phyloP scores from a whole-genome alignment of 2,888 invertebrate genomes.

The Trichopria drosophilae region DNA sequence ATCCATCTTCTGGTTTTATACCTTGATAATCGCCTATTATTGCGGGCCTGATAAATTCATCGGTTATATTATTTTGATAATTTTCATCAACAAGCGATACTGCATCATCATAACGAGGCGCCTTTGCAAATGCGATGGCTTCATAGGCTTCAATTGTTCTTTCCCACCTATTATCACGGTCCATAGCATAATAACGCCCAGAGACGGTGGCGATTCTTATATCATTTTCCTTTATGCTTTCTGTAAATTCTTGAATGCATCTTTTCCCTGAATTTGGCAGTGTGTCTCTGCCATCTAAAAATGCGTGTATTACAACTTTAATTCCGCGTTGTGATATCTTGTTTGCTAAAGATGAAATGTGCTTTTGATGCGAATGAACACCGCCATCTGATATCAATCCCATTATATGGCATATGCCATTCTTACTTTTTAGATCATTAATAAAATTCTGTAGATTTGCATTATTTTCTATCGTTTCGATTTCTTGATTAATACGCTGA shows the following conservation, averaged over 20 bases:
- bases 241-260: constrained; percentile 10
- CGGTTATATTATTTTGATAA: constrained; percentile 14
- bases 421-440: constrained; percentile 8
- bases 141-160: constrained; percentile 17
- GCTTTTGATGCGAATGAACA: constrained; percentile 18
- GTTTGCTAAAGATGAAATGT: constrained; percentile 10
- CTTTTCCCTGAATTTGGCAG: constrained; percentile 7
- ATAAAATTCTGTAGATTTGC: constrained; percentile 8
- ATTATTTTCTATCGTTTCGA: constrained; percentile 14
- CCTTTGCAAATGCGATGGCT: constrained; percentile 9
- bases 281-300: constrained; percentile 19
- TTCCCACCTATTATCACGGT: constrained; percentile 21
- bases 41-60: constrained; percentile 16
- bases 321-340: constrained; percentile 9
- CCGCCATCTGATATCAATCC: constrained; percentile 18
- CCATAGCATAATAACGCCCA: constrained; percentile 26
- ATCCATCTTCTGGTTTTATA: constrained; percentile 15
- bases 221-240: constrained; percentile 7
- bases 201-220: constrained; percentile 18
- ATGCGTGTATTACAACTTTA: constrained; percentile 16
- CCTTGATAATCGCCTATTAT: constrained; percentile 12
- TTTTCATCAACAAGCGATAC: constrained; percentile 13
- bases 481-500: constrained; percentile 17
- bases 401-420: constrained; percentile 14
- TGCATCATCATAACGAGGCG: constrained; percentile 11